phyloP scores from a whole-genome alignment of 2,113 vertebrate species.

The Dinomys branickii region DNA sequence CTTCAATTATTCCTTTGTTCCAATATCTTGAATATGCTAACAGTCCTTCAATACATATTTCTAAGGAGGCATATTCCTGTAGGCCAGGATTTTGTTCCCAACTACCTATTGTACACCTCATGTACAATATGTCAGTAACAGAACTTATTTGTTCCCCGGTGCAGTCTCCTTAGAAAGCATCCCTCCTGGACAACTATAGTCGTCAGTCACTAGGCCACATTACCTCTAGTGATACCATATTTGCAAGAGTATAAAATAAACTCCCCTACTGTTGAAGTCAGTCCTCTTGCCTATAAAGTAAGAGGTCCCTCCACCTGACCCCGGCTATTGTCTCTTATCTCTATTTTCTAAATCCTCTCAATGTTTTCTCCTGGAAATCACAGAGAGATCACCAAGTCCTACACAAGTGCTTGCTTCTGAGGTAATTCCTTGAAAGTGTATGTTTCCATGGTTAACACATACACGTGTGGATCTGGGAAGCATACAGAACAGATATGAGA shows the following conservation, averaged over 20 bases:
- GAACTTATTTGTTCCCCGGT: neutral
- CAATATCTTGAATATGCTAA: neutral
- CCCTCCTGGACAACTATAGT: no score
- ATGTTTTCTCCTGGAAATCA: no score
- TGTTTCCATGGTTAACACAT: constrained; percentile 54
- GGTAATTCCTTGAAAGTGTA: constrained; percentile 46
- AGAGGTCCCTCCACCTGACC: no score
- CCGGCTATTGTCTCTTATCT: no score
- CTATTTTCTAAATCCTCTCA: no score
- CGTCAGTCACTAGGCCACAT: no score
- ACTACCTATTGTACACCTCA: neutral
- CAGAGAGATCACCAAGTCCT: no score
- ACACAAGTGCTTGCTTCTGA: constrained; percentile 53
- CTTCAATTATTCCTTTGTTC: neutral
- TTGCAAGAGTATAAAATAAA: no score
- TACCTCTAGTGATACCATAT: no score
- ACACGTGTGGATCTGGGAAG: neutral
- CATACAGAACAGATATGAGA: constrained; percentile 49
- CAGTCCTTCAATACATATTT: neutral
- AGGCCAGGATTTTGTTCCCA: neutral
- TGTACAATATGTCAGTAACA: neutral
- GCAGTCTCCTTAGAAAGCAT: neutral
- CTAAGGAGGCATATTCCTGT: neutral
- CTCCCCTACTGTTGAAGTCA: no score
- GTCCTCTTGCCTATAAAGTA: no score